phyloP scores from a whole-genome alignment of 2,797 vertebrate genomes.

The Parauchenoglanis punctatus region DNA sequence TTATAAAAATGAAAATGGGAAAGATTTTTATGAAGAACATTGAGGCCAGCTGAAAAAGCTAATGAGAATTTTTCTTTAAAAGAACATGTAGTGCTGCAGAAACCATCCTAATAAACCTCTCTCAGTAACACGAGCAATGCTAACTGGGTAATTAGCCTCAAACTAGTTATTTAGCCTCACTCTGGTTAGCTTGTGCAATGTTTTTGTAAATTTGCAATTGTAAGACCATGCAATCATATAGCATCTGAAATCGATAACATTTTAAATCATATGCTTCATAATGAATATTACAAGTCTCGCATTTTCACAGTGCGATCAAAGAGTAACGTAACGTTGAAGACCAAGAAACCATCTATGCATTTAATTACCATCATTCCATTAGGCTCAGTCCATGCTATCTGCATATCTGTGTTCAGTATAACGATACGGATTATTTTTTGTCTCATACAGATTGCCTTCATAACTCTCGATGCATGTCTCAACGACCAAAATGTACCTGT shows the following conservation, averaged over 20 bases:
- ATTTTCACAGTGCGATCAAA: not conserved
- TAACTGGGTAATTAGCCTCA: not conserved
- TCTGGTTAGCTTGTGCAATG: not conserved
- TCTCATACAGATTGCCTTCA: not conserved
- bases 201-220: not conserved
- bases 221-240: not conserved
- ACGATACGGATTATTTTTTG: not conserved
- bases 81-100: not conserved
- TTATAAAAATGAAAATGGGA: constrained; percentile 2
- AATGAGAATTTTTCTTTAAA: not conserved
- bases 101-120: not conserved
- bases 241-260: not conserved
- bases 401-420: not conserved
- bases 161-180: not conserved
- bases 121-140: not conserved
- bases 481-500: not conserved
- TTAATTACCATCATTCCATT: not conserved
- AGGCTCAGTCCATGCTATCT: not conserved
- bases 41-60: not conserved
- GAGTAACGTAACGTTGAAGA: not conserved
- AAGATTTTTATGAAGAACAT: not conserved
- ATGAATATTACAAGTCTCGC: not conserved
- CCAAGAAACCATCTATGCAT: not conserved
- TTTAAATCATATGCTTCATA: not conserved
- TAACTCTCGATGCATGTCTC: not conserved